Base-by-base conservation (phyloP, 1,140 invertebrate genomes). In the Periplaneta americana region DNA sequence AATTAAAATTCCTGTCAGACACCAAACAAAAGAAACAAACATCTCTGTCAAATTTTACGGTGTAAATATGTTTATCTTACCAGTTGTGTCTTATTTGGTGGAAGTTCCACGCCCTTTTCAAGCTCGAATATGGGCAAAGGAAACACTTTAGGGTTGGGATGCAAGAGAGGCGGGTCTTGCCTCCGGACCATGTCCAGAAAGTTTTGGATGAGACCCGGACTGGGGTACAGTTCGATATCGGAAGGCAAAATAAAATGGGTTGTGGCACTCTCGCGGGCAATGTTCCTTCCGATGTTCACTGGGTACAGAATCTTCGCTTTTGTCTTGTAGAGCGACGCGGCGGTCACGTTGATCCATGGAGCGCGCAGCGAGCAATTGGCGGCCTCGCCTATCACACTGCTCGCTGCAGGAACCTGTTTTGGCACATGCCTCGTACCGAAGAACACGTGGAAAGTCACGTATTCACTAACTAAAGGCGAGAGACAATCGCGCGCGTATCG, bases 221-320 rank as follows among this genome's bases (percentile, higher is more conserved):
- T 96, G 22, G 96, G 96, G 87, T 97, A 97, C 57, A 97, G 90
- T 87, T 97, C 96, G 83, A 97, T 96, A 86, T 97, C 96, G 18
- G 95, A 96, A 10, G 96, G 93, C 81, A 98, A 90, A 48, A 98
- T 91, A 87, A 94, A 96, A 86, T 96, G 92, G 18, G 97, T 97
- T 33, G 93, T 88, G 13, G 96, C 94, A 13, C 93, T 91, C 85
- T 96, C 94, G 15, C 96, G 90, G 0, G 96, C 96, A 18, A 97
- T 91, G 86, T 98, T 97, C 15, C 96, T 89, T 0, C 94, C 96
- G 1, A 97, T 94, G 86, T 98, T 97, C 18, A 98, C 95, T 0
- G 96, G 96, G 87, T 97, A 98, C 1, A 96, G 86, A 1, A 97
- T 88, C 84, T 93, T 95, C 86, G 94, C 95, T 80, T 94, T 91